Conservation (phyloP, 2,113 vertebrate species). For the Phoenicopterus ruber region DNA sequence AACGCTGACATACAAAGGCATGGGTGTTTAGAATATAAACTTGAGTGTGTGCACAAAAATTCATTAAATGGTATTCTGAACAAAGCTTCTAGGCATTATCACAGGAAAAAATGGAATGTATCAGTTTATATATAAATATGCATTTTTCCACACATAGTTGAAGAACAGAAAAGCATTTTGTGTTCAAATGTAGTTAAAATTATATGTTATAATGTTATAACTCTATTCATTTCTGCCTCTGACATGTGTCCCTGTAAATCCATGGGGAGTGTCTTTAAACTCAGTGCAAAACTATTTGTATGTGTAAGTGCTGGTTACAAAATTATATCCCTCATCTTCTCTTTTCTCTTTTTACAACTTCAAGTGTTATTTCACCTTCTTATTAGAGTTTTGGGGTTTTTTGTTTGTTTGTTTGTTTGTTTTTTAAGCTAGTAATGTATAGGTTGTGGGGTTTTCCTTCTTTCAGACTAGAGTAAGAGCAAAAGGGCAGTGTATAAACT, state of each 20-base stretch:
- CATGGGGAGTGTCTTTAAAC: not conserved
- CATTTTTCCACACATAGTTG: not conserved
- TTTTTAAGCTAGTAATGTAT: not conserved
- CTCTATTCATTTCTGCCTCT: not conserved
- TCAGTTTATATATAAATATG: not conserved
- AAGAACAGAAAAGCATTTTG: not conserved
- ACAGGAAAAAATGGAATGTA: not conserved
- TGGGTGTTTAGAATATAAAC: not conserved
- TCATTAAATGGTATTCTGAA: not conserved
- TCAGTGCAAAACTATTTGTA: not conserved
- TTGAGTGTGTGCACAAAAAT: not conserved
- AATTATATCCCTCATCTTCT: not conserved
- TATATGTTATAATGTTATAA: not conserved
- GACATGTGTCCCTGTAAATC: not conserved
- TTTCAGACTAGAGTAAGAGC: not conserved
- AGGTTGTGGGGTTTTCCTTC: not conserved
- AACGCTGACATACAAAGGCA: not conserved
- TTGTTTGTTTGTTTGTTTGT: not conserved
- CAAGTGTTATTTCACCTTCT: not conserved
- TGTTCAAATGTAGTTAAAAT: not conserved
- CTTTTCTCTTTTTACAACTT: not conserved
- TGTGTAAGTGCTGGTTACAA: not conserved
- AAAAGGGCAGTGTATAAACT: not conserved
- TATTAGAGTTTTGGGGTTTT: not conserved
- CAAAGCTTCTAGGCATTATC: not conserved